phyloP scores from a whole-genome alignment of 64 coral and sea anemone genomes.

The Hydrozoanthus tunicans region DNA sequence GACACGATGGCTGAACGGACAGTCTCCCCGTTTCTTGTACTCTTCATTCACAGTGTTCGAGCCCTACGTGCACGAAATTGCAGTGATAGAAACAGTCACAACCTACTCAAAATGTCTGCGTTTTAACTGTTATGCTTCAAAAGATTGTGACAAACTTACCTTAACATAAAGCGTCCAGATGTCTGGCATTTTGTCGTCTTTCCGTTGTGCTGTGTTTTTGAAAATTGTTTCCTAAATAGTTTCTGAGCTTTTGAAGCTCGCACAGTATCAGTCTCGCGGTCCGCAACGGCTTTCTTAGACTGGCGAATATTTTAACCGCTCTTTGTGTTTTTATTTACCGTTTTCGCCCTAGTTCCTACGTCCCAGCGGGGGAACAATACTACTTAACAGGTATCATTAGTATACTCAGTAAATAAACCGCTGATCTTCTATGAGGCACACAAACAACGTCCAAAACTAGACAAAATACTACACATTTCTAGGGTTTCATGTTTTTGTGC shows the following conservation, averaged over 20 bases:
- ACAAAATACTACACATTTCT: too few species aligned
- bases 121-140: not conserved
- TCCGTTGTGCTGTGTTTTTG: not conserved
- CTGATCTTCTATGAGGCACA: not conserved
- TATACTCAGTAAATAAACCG: not conserved
- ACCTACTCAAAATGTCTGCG: not conserved
- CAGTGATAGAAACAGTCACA: not conserved
- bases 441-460: not conserved
- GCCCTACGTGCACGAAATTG: constrained; percentile 47
- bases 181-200: constrained; percentile 14
- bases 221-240: not conserved
- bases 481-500: too few species aligned
- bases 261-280: not conserved
- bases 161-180: constrained; percentile 31
- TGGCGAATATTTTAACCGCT: not conserved
- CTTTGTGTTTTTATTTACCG: not conserved
- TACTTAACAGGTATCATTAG: not conserved
- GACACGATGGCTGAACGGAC: constrained; percentile 68
- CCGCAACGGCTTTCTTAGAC: not conserved
- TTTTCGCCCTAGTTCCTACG: not conserved
- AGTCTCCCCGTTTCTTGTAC: constrained; percentile 56
- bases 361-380: not conserved
- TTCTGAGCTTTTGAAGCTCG: not conserved
- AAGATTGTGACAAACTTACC: not conserved
- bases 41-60: constrained; percentile 60